A percentile compares a stretch with the other conserved stretches of the same genome.
Evolutionary conservation across 2,888 invertebrate species (phyloP).

Genomic region (Neocrepidodera transversa): DNA sequence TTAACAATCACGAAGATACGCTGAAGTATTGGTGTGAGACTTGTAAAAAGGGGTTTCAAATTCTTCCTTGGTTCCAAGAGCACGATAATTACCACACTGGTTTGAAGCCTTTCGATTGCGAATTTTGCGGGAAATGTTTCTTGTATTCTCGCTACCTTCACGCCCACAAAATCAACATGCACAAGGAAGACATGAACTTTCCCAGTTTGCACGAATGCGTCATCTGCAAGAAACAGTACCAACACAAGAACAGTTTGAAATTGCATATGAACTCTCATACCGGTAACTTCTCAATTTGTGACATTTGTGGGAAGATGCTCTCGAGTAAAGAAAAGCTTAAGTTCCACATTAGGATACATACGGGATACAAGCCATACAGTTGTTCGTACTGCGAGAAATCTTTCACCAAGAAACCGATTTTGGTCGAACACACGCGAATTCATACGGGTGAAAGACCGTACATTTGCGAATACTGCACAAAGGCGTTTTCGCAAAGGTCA

Average conservation of each 20-base stretch:
- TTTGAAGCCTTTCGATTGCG: conserved; percentile 64
- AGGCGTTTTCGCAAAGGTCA: conserved; percentile 69
- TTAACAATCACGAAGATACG: conserved; percentile 54
- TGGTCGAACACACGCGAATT: conserved; percentile 56
- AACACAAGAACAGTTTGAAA: conserved; percentile 58
- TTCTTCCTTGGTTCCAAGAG: conserved; percentile 64
- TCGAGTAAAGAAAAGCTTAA: conserved; percentile 64
- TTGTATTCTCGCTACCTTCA: conserved; percentile 57
- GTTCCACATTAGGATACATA: conserved; percentile 56
- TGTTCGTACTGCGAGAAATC: conserved; percentile 57
- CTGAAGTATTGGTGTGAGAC: conserved; percentile 64
- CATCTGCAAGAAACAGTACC: conserved; percentile 59
- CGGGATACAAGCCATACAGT: conserved; percentile 57
- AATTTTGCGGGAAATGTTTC: conserved; percentile 64
- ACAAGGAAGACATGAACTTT: conserved; percentile 51
- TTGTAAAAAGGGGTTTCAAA: conserved; percentile 66
- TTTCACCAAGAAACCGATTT: conserved; percentile 57
- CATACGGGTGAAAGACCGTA: conserved; percentile 59
- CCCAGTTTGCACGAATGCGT: conserved; percentile 57
- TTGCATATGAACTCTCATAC: conserved; percentile 63
- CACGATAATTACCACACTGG: conserved; percentile 68
- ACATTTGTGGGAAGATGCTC: conserved; percentile 67
- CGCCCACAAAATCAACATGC: conserved; percentile 56
- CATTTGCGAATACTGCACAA: conserved; percentile 67
- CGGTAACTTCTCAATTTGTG: conserved; percentile 64